phyloP scores from a whole-genome alignment of 2,797 vertebrate genomes.

The Acanthopagrus latus region DNA sequence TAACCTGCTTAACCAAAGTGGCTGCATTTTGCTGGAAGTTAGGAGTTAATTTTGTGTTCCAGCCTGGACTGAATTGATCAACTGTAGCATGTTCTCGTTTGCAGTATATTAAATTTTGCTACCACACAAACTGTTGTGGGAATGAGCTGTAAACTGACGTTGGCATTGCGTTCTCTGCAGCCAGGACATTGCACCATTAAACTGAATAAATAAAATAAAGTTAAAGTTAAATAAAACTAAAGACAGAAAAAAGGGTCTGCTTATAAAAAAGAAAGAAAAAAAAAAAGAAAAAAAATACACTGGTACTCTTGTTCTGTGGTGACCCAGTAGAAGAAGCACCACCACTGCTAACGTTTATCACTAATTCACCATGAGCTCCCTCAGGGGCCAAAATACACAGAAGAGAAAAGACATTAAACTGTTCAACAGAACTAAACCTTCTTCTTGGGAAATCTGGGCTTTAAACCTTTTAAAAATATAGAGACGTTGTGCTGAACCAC shows the following conservation, averaged over 20 bases:
- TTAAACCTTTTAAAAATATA: not conserved
- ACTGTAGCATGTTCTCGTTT: not conserved
- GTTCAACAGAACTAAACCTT: not conserved
- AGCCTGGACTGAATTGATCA: not conserved
- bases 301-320: slow-evolving; percentile 17
- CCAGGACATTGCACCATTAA: not conserved
- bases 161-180: not conserved
- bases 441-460: not conserved
- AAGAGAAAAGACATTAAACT: not conserved
- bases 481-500: not conserved
- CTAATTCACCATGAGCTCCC: slow-evolving; percentile 20
- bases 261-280: not conserved
- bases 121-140: not conserved
- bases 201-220: not conserved
- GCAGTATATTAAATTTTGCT: slow-evolving; percentile 1
- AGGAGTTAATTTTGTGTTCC: not conserved
- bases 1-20: slow-evolving; percentile 5
- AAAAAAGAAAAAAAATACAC: slow-evolving; percentile 7
- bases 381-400: not conserved
- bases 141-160: not conserved
- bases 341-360: slow-evolving; percentile 4
- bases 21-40: slow-evolving; percentile 13
- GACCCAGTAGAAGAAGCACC: not conserved
- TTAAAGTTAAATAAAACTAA: no score
- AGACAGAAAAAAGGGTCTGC: not conserved